These are phyloP conservation scores for Gadopsis bispinosus DNA, from an alignment of 2,797 vertebrate genomes.

Conservation along the genomic window DNA sequence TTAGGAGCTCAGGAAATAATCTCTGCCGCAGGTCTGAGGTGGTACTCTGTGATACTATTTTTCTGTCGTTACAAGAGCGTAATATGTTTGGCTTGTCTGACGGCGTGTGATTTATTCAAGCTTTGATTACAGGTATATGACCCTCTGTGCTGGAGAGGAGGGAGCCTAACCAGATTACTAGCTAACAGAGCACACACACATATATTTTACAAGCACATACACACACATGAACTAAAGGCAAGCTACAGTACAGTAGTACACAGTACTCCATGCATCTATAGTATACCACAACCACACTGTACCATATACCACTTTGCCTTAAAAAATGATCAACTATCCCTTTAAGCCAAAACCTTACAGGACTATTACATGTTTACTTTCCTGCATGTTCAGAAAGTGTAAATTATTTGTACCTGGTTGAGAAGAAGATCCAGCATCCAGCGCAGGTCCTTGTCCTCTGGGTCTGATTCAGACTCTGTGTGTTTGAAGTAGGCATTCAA, in stretches of 20 bases:
- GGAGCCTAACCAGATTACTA: conserved; percentile 57
- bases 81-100: conserved; percentile 62
- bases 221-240: background rate
- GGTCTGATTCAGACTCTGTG: conserved; percentile 66
- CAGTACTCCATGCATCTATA: background rate
- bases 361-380: background rate
- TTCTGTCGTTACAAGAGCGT: conserved; percentile 58
- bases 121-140: conserved; percentile 62
- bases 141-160: conserved; percentile 42
- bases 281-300: background rate
- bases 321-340: background rate
- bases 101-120: conserved; percentile 65
- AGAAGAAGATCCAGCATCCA: conserved; percentile 94
- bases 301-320: background rate
- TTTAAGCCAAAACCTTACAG: background rate
- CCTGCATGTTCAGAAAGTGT: conserved; percentile 17
- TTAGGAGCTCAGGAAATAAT: conserved; percentile 59
- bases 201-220: background rate
- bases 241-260: background rate
- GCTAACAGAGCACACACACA: conserved; percentile 24
- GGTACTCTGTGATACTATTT: conserved; percentile 35
- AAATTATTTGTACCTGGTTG: conserved; percentile 86
- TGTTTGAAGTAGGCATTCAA: conserved; percentile 89
- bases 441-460: conserved; percentile 84
- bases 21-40: conserved; percentile 50